A percentile compares a stretch with the other conserved stretches of the same genome.
These are phyloP conservation scores for Flabesymbios commensalis DNA, from an alignment of 2,888 invertebrate species.

Conservation along the genomic window DNA sequence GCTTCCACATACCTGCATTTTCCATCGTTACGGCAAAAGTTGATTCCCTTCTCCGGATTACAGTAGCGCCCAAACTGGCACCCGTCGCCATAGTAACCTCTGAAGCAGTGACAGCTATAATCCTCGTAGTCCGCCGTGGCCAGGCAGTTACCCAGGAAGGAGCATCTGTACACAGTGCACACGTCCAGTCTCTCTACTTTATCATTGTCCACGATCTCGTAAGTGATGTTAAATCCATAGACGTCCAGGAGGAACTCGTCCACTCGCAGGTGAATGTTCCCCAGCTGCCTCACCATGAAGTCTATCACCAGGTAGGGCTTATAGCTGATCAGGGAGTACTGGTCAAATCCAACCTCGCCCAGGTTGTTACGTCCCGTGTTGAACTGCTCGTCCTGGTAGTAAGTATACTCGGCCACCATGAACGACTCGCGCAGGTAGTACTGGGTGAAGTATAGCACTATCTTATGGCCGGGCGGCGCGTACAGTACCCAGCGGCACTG, in stretches of 20 bases:
- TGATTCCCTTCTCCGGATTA: conserved; percentile 68
- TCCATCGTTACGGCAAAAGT: conserved; percentile 77
- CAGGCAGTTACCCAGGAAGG: conserved; percentile 83
- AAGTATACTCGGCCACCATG: conserved; percentile 48
- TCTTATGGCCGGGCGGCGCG: conserved; percentile 67
- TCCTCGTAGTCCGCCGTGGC: conserved; percentile 72
- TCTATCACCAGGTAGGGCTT: conserved; percentile 78
- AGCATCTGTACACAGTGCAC: conserved; percentile 81
- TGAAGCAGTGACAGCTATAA: conserved; percentile 80
- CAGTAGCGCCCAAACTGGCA: conserved; percentile 84
- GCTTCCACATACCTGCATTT: conserved; percentile 82
- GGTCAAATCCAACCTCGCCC: conserved; percentile 45
- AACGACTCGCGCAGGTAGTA: conserved; percentile 70
- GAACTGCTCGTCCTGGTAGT: conserved; percentile 39
- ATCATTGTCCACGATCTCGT: conserved; percentile 71
- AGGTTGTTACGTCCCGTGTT: conserved; percentile 42
- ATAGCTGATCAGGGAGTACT: conserved; percentile 63
- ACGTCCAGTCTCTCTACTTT: conserved; percentile 39
- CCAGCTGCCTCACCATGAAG: conserved; percentile 69
- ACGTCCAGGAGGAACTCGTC: conserved; percentile 80
- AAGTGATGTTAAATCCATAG: conserved; percentile 91
- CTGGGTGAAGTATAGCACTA: conserved; percentile 85
- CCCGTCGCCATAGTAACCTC: conserved; percentile 76
- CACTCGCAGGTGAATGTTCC: conserved; percentile 76
- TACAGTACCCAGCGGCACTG: conserved; percentile 87